Base-by-base conservation (phyloP, 2,888 invertebrate genomes). In the Thymelicus sylvestris region DNA sequence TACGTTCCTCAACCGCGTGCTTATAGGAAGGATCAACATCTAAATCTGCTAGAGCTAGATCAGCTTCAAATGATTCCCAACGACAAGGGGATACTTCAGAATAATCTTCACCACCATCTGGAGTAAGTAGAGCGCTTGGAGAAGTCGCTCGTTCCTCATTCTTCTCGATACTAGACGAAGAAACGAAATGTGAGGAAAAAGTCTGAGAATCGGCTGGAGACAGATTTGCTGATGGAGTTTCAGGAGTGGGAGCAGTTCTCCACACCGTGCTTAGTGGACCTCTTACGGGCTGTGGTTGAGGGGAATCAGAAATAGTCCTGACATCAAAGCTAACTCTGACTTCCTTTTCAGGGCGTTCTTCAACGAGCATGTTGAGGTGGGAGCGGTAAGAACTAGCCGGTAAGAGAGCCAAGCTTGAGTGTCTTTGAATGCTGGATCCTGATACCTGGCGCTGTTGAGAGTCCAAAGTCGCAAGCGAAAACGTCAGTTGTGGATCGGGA, bases 171-270 rank as follows among this genome's bases (percentile, higher is more conserved):
- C 94, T 94, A 6, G 92, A 92, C 0, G 93, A 86, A 0, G 94
- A 94, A 7, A 95, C 95, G 80, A 95, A 95, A 83, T 95, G 95
- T 57, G 95, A 95, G 55, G 95, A 95, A 78, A 95, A 95, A 8
- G 95, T 94, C 83, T 95, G 95, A 3, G 95, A 95, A 78, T 94
- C 94, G 62, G 90, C 94, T 75, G 95, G 86, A 38, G 94, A 95
- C 15, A 96, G 93, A 82, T 96, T 96, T 15, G 96, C 95, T 61
- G 95, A 95, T 31, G 96, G 96, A 5, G 96, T 96, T 78, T 96
- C 96, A 8, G 96, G 96, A 6, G 96, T 96, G 0, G 90, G 89
- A 24, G 91, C 93, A 1, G 91, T 92, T 83, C 86, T 88, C 93
- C 92, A 92, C 12, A 92, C 87, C 0, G 90, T 85, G 74, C 92